Conservation (phyloP, 2,888 invertebrate genomes). For the Eulithis testata region DNA sequence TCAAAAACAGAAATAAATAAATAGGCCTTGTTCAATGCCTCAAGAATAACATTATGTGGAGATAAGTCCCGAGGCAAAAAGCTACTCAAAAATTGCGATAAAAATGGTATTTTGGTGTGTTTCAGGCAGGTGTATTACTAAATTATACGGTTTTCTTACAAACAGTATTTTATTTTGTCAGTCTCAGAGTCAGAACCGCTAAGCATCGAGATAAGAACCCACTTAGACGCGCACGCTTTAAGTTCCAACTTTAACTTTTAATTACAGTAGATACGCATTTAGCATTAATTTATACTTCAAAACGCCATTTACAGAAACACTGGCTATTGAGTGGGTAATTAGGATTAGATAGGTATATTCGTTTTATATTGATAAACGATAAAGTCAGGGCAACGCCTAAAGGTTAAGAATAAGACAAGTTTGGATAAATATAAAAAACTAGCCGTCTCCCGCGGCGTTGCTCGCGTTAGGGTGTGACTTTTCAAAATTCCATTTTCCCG, state of each 20-base stretch:
- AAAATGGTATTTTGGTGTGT: constrained; percentile 25
- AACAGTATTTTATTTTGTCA: constrained; percentile 36
- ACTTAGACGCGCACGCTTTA: constrained; percentile 31
- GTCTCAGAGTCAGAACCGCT: constrained; percentile 23
- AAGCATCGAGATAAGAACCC: constrained; percentile 38
- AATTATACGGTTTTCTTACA: constrained; percentile 18
- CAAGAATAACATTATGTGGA: no score
- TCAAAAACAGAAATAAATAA: not conserved
- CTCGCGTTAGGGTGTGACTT: no score
- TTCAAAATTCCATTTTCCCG: no score
- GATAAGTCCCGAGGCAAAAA: not conserved
- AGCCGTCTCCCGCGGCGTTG: no score
- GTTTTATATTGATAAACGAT: not conserved
- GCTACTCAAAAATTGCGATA: constrained; percentile 24
- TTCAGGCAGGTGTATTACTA: constrained; percentile 21
- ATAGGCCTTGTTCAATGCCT: no score
- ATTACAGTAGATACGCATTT: constrained; percentile 25
- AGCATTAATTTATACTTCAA: constrained; percentile 26
- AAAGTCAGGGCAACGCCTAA: not conserved
- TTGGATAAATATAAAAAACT: not conserved
- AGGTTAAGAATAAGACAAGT: not conserved
- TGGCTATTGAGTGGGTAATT: constrained; percentile 12
- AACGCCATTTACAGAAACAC: constrained; percentile 23
- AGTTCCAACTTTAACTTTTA: constrained; percentile 25
- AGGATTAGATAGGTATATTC: constrained; percentile 13